These are phyloP conservation scores for Petrocephalus zakoni DNA, from an alignment of 2,113 vertebrate species.

Conservation along the genomic window DNA sequence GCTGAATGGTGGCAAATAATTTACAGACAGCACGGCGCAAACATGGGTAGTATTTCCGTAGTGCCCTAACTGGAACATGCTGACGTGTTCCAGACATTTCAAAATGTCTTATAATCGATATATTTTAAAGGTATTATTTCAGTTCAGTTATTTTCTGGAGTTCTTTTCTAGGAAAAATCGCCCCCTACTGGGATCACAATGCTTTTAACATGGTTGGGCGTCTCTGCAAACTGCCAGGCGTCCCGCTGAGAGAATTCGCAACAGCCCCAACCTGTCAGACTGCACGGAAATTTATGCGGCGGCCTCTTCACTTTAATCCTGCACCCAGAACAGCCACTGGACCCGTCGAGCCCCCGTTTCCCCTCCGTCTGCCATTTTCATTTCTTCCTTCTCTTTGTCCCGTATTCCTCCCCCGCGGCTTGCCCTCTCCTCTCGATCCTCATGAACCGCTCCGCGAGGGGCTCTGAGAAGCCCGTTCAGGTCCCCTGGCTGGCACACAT, in stretches of 20 bases:
- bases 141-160: slow-evolving; percentile 34
- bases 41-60: background rate
- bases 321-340: slow-evolving; percentile 26
- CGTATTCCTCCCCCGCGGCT: background rate
- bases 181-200: slow-evolving; percentile 57
- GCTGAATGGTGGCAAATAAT: background rate
- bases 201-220: slow-evolving; percentile 65
- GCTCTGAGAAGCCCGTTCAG: background rate
- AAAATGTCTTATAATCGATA: slow-evolving; percentile 11
- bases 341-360: background rate
- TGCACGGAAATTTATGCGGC: slow-evolving; percentile 53
- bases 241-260: slow-evolving; percentile 63
- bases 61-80: background rate
- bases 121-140: slow-evolving; percentile 15
- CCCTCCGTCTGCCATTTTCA: background rate
- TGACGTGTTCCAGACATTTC: background rate
- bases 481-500: background rate
- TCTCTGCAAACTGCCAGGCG: slow-evolving; percentile 51
- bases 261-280: slow-evolving; percentile 59
- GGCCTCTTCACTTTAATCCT: slow-evolving; percentile 46
- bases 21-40: background rate
- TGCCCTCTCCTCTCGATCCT: background rate
- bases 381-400: slow-evolving; percentile 1
- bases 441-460: background rate
- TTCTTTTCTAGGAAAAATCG: slow-evolving; percentile 47